Percentiles rank a stretch among this genome's conserved stretches.
phyloP scores from a whole-genome alignment of 1,140 invertebrate species.

The Heterodera schachtii region DNA sequence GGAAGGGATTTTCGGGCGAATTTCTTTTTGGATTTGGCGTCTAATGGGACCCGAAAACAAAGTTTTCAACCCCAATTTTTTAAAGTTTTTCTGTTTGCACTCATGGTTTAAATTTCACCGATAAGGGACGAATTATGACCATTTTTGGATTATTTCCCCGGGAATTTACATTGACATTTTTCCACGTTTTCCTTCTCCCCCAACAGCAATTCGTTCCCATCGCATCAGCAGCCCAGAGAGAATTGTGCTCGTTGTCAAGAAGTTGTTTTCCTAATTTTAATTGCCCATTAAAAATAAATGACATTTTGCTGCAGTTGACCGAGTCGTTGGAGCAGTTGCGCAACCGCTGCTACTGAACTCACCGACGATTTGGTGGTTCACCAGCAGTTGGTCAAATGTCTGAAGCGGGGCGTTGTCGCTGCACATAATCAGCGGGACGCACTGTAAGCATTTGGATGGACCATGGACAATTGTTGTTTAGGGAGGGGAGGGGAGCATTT shows the following conservation, averaged over 20 bases:
- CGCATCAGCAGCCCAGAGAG: background rate
- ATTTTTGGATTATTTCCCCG: no score
- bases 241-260: conserved; percentile 43
- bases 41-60: no score
- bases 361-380: conserved; percentile 47
- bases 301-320: conserved; percentile 8
- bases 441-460: conserved; percentile 15
- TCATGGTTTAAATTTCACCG: no score
- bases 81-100: no score
- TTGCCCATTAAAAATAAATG: background rate
- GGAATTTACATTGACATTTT: no score
- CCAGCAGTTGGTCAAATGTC: conserved; percentile 40
- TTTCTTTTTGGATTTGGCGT: background rate
- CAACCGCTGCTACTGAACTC: conserved; percentile 45
- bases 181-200: background rate
- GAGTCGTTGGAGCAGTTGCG: conserved; percentile 22
- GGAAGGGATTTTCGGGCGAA: conserved; percentile 2
- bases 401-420: conserved; percentile 41
- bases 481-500: no score
- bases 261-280: conserved; percentile 12
- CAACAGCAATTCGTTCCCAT: background rate
- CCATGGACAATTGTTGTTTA: no score
- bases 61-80: no score
- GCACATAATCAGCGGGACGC: conserved; percentile 48
- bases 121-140: no score